Percentiles rank a stretch among this genome's conserved stretches.
phyloP scores from a whole-genome alignment of 92 coral and sea anemone genomes.

The Metridium senile region DNA sequence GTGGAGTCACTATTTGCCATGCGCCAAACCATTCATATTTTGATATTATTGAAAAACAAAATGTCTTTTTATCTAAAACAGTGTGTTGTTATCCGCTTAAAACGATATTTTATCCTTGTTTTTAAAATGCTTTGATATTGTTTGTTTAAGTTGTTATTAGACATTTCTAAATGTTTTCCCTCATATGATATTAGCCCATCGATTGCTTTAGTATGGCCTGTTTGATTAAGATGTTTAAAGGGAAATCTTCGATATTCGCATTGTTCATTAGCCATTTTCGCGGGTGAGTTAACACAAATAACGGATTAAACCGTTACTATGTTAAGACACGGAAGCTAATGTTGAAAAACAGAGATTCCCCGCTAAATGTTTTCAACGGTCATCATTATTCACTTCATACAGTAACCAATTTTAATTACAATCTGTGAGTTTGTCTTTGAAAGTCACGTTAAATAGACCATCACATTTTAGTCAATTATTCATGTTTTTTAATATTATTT shows the following conservation, averaged over 20 bases:
- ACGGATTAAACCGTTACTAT: not conserved
- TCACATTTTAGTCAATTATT: conserved; percentile 14
- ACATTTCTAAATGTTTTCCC: not conserved
- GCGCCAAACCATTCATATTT: conserved; percentile 16
- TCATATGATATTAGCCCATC: conserved; percentile 3
- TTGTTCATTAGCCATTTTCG: conserved; percentile 7
- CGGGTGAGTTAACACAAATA: not conserved
- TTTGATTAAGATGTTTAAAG: conserved; percentile 14
- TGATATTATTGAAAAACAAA: conserved; percentile 8
- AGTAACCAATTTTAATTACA: conserved; percentile 21
- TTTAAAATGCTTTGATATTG: not conserved
- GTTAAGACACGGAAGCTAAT: not conserved
- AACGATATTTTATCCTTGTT: not conserved
- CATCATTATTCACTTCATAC: conserved; percentile 6
- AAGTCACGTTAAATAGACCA: conserved; percentile 20
- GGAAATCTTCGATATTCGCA: conserved; percentile 9
- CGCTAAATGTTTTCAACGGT: not conserved
- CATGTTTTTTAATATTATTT: conserved; percentile 34
- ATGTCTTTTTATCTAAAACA: not conserved
- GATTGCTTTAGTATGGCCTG: conserved; percentile 3
- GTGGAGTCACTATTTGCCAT: conserved; percentile 31
- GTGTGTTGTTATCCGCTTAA: not conserved
- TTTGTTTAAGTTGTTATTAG: not conserved
- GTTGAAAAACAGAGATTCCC: not conserved
- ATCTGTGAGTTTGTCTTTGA: conserved; percentile 14